phyloP scores from a whole-genome alignment of 2,113 vertebrate genomes.

The Pyxicephalus adspersus region DNA sequence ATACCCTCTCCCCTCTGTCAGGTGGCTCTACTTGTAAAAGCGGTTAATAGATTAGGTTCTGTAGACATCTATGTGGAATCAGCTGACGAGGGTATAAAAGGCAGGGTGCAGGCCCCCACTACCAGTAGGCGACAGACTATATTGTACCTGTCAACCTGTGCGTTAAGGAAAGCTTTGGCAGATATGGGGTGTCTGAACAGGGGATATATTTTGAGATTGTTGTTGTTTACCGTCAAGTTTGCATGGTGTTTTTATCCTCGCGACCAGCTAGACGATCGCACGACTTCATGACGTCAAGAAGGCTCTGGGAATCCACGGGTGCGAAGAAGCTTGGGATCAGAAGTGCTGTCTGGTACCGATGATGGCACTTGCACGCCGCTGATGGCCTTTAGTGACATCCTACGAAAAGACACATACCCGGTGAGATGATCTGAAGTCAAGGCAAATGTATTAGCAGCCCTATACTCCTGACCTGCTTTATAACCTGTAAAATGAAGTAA shows the following conservation, averaged over 20 bases:
- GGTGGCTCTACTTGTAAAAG: no score
- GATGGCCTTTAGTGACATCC: conserved; percentile 69
- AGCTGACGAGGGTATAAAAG: no score
- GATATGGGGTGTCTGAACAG: not conserved
- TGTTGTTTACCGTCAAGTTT: not conserved
- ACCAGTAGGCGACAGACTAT: conserved; percentile 10
- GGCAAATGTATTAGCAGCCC: no score
- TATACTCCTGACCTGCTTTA: no score
- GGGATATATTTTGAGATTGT: not conserved
- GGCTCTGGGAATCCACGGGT: conserved; percentile 60
- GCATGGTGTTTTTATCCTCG: not conserved
- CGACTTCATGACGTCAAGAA: conserved; percentile 39
- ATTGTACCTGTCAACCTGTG: conserved; percentile 12
- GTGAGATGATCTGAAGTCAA: conserved; percentile 72
- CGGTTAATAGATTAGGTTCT: no score
- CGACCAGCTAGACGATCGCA: not conserved
- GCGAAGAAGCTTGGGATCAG: conserved; percentile 60
- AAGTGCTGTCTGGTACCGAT: conserved; percentile 44
- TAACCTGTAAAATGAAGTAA: no score
- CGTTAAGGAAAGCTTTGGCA: not conserved
- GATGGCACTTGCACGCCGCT: conserved; percentile 69
- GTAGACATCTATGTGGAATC: no score
- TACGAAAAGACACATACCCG: conserved; percentile 81
- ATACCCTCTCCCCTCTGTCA: no score
- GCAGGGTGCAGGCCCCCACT: not conserved